phyloP scores from a whole-genome alignment of 2,113 vertebrate species.

The Cnemophilus loriae region DNA sequence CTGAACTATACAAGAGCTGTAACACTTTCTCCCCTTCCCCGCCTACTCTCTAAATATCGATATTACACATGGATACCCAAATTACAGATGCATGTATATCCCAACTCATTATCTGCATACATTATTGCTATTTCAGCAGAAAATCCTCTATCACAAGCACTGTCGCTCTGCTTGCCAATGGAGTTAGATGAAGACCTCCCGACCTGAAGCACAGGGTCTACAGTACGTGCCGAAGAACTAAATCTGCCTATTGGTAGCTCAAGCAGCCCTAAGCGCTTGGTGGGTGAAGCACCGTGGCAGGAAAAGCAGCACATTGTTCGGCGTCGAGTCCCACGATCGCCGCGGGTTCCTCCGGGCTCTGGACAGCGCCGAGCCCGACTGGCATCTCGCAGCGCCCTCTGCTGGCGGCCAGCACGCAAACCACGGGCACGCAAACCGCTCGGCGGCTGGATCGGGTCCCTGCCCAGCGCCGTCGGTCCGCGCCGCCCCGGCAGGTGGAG shows the following conservation, averaged over 20 bases:
- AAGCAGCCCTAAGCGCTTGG: neutral
- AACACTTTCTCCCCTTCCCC: neutral
- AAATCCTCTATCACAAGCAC: neutral
- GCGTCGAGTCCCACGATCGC: too few species aligned
- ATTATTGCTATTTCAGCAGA: neutral
- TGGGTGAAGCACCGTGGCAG: neutral
- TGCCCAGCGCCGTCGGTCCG: fast-evolving
- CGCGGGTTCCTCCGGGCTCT: fast-evolving
- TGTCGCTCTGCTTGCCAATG: fast-evolving
- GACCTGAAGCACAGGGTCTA: neutral
- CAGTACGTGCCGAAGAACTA: neutral
- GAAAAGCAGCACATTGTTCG: fast-evolving
- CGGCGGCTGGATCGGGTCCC: neutral
- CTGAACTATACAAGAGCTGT: neutral
- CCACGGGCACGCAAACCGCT: neutral
- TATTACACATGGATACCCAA: neutral
- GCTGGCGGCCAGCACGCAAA: neutral
- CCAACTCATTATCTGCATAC: neutral
- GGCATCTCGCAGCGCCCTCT: conserved; percentile 20
- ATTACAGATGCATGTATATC: neutral
- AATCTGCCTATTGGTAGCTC: neutral
- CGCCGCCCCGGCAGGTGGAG: neutral
- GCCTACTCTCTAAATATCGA: neutral
- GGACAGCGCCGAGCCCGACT: fast-evolving
- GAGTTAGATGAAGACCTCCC: neutral